Percentiles rank a stretch among this genome's conserved stretches.
Evolutionary conservation across 2,797 vertebrate genomes (phyloP).

Genomic region (Paratrypauchen microcephalus): DNA sequence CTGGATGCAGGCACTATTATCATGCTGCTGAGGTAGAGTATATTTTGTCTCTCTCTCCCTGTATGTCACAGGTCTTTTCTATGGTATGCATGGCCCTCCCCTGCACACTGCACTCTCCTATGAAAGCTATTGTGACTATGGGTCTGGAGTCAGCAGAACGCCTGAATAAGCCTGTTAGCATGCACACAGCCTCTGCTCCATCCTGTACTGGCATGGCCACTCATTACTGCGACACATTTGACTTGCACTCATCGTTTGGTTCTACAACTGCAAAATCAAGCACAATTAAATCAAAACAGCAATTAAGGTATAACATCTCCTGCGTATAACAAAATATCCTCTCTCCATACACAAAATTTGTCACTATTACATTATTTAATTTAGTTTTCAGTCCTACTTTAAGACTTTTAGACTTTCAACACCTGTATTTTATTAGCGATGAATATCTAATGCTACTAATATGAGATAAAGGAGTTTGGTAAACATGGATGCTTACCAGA

Average conservation of each 20-base stretch:
- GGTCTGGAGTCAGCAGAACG: slow-evolving; percentile 78
- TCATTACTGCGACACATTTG: slow-evolving; percentile 75
- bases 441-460: neutral
- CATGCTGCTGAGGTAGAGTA: slow-evolving; percentile 52
- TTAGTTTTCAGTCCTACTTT: too few relatives aligned
- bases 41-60: slow-evolving; percentile 59
- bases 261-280: slow-evolving; percentile 19
- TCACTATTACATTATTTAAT: too few relatives aligned
- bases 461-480: neutral
- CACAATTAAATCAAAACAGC: neutral
- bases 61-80: slow-evolving; percentile 65
- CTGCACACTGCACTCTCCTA: slow-evolving; percentile 68
- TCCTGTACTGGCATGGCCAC: slow-evolving; percentile 52
- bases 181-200: slow-evolving; percentile 35
- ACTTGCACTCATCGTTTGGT: slow-evolving; percentile 69
- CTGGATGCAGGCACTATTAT: slow-evolving; percentile 61
- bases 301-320: too few relatives aligned
- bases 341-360: neutral
- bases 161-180: slow-evolving; percentile 71
- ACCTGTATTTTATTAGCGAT: too few relatives aligned
- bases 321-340: too few relatives aligned
- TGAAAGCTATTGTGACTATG: slow-evolving; percentile 80
- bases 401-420: too few relatives aligned
- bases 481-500: neutral
- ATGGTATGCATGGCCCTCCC: slow-evolving; percentile 75